A percentile compares a stretch with the other conserved stretches of the same genome.
Conservation (phyloP, 2,113 vertebrate species). For the Triplophysa siluroides region DNA sequence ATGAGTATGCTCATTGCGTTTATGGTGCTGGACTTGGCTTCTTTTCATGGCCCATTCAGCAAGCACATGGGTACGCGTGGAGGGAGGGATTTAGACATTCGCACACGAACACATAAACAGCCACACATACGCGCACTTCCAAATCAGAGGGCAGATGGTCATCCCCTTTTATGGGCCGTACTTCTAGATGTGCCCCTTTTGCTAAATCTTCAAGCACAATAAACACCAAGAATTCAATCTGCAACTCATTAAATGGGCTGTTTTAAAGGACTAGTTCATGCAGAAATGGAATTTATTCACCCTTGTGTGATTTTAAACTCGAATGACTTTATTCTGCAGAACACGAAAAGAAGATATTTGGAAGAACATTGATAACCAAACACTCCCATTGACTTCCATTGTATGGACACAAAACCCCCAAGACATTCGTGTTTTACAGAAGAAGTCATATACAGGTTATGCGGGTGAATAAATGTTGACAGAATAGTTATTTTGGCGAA, state of each 20-base stretch:
- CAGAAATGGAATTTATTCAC: too few species aligned
- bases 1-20: constrained; percentile 42
- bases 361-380: too few species aligned
- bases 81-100: constrained; percentile 37
- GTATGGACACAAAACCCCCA: too few species aligned
- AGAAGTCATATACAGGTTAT: too few species aligned
- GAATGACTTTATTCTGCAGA: too few species aligned
- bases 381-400: too few species aligned
- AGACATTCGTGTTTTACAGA: too few species aligned
- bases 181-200: constrained; percentile 15
- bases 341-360: too few species aligned
- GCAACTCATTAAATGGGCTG: not conserved
- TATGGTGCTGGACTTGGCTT: constrained; percentile 44
- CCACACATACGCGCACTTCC: constrained; percentile 62
- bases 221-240: constrained; percentile 1
- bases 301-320: too few species aligned
- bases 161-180: constrained; percentile 31
- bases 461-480: too few species aligned
- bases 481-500: too few species aligned
- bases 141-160: constrained; percentile 71
- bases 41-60: constrained; percentile 47
- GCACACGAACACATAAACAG: constrained; percentile 56
- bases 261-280: too few species aligned
- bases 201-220: constrained; percentile 10
- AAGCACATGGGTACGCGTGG: constrained; percentile 36